Percentiles rank a stretch among this genome's conserved stretches.
These are phyloP conservation scores for Polia nebulosa DNA, from an alignment of 2,888 invertebrate genomes.

Conservation along the genomic window DNA sequence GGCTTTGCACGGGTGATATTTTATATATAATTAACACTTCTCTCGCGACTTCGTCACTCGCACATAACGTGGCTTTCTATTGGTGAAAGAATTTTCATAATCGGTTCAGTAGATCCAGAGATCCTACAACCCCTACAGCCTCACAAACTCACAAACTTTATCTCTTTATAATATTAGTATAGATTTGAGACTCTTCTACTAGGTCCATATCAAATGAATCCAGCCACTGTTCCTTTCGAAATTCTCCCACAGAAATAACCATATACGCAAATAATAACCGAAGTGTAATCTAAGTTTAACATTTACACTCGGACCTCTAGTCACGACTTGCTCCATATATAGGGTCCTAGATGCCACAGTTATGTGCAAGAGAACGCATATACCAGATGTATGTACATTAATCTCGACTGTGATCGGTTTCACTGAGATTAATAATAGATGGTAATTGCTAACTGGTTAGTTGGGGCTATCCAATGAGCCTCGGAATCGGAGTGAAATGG, in stretches of 20 bases:
- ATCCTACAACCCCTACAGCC: too few species aligned
- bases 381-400: slow-evolving; percentile 24
- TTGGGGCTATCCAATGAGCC: neutral
- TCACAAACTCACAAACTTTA: too few species aligned
- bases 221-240: neutral
- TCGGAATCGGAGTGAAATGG: neutral
- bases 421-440: slow-evolving; percentile 11
- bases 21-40: too few species aligned
- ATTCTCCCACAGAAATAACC: slow-evolving; percentile 13
- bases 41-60: too few species aligned
- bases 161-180: too few species aligned
- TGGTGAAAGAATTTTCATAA: too few species aligned
- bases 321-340: slow-evolving; percentile 50
- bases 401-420: slow-evolving; percentile 26
- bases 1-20: too few species aligned
- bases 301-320: slow-evolving; percentile 22
- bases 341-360: neutral
- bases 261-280: slow-evolving; percentile 6
- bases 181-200: too few species aligned
- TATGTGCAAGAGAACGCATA: slow-evolving; percentile 24
- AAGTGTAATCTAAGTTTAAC: slow-evolving; percentile 26
- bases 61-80: too few species aligned
- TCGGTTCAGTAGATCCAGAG: too few species aligned
- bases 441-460: slow-evolving; percentile 24
- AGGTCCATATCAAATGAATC: neutral